Conservation (phyloP, 2,888 invertebrate species). For the Scaeva pyrastri region DNA sequence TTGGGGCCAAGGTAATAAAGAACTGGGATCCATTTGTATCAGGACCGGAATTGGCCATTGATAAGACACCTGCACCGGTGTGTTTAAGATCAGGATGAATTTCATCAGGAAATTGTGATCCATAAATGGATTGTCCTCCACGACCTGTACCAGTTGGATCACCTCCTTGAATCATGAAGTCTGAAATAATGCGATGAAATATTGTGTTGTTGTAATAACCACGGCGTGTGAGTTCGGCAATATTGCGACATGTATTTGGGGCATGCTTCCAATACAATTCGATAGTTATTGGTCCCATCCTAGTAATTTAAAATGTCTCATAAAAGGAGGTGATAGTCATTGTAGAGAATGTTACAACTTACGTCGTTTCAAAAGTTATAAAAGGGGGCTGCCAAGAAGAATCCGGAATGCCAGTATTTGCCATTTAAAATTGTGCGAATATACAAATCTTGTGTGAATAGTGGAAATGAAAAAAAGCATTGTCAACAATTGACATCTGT, state of each 20-base stretch:
- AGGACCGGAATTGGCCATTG: slow-evolving; percentile 99
- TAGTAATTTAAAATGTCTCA: slow-evolving; percentile 80
- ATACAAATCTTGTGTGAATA: neutral
- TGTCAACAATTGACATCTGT: no score
- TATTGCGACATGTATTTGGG: slow-evolving; percentile 98
- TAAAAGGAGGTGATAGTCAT: no score
- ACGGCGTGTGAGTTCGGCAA: slow-evolving; percentile 95
- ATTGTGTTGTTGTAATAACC: slow-evolving; percentile 98
- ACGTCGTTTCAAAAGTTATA: slow-evolving; percentile 93
- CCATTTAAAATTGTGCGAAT: slow-evolving; percentile 23
- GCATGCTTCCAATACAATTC: slow-evolving; percentile 99
- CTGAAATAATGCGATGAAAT: slow-evolving; percentile 97
- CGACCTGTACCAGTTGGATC: slow-evolving; percentile 99
- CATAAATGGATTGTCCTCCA: slow-evolving; percentile 98
- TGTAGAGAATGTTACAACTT: slow-evolving; percentile 81
- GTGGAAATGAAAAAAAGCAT: no score
- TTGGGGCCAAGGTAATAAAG: slow-evolving; percentile 97
- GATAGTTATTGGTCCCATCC: slow-evolving; percentile 96
- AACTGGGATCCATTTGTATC: slow-evolving; percentile 99
- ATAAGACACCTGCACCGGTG: slow-evolving; percentile 94
- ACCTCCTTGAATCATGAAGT: slow-evolving; percentile 97
- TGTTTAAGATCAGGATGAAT: slow-evolving; percentile 97
- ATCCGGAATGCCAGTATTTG: slow-evolving; percentile 89
- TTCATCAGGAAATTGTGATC: slow-evolving; percentile 97
- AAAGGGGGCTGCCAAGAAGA: slow-evolving; percentile 95